Evolutionary conservation across 1,140 invertebrate species (phyloP).

Genomic region (Hestina assimilis): DNA sequence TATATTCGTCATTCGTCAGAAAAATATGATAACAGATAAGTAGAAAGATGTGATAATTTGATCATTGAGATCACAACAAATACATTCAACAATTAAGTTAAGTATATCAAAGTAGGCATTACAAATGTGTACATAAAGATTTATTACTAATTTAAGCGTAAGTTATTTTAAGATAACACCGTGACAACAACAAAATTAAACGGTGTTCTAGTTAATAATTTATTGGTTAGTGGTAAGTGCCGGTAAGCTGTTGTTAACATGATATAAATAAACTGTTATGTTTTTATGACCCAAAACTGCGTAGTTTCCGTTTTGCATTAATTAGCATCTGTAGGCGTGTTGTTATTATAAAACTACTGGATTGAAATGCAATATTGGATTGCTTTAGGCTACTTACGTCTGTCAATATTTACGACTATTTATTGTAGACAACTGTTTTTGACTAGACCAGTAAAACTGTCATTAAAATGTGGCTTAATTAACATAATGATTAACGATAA

Average conservation of each 20-base stretch:
- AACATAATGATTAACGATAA: too few species aligned
- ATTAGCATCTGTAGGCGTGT: conserved; percentile 5
- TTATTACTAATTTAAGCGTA: conserved; percentile 18
- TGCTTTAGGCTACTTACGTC: too few species aligned
- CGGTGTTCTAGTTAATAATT: conserved; percentile 18
- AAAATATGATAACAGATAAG: too few species aligned
- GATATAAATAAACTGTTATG: conserved; percentile 17
- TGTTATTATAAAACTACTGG: conserved; percentile 5
- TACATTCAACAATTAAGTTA: too few species aligned
- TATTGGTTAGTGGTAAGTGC: conserved; percentile 1
- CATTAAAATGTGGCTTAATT: too few species aligned
- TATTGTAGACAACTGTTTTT: too few species aligned
- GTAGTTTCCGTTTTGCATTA: conserved; percentile 12
- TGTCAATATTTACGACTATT: too few species aligned
- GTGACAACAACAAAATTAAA: conserved; percentile 21
- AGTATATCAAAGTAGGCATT: too few species aligned
- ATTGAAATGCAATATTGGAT: background rate
- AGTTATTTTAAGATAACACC: conserved; percentile 18
- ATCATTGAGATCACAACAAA: too few species aligned
- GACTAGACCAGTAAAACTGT: too few species aligned
- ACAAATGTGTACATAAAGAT: conserved; percentile 10
- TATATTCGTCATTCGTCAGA: too few species aligned
- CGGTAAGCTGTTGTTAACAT: conserved; percentile 15
- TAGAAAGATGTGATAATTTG: too few species aligned
- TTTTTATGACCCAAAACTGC: conserved; percentile 19